A percentile compares a stretch with the other conserved stretches of the same genome.
These are phyloP conservation scores for Campylomormyrus numenius DNA, from an alignment of 2,113 vertebrate genomes.

Conservation along the genomic window DNA sequence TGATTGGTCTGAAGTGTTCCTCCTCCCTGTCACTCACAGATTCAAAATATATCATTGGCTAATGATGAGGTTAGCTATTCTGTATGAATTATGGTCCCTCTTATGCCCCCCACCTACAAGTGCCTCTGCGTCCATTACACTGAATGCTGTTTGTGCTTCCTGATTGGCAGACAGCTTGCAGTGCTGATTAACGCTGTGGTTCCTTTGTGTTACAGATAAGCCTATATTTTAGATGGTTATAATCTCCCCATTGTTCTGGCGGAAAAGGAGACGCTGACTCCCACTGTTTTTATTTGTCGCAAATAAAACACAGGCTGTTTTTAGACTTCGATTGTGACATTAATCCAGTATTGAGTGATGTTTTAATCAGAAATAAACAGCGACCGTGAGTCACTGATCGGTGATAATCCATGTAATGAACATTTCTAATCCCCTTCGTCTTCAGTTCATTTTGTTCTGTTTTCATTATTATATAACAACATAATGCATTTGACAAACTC, in stretches of 20 bases:
- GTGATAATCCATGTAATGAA: constrained; percentile 6
- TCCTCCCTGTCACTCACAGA: background rate
- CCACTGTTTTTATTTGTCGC: background rate
- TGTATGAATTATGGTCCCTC: background rate
- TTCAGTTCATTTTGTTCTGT: background rate
- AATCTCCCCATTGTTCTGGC: background rate
- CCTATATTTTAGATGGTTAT: background rate
- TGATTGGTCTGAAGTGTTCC: background rate
- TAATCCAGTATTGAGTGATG: constrained; percentile 2
- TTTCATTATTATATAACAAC: background rate
- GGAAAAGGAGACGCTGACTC: background rate
- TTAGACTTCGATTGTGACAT: background rate
- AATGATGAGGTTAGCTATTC: background rate
- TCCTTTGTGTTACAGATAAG: background rate
- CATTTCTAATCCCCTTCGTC: background rate
- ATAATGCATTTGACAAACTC: background rate
- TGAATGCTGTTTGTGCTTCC: background rate
- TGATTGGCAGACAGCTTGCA: background rate
- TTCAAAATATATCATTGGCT: background rate
- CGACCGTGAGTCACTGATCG: background rate
- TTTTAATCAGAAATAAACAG: background rate
- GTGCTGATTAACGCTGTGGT: background rate
- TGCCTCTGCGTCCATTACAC: background rate
- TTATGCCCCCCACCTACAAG: background rate
- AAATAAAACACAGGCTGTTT: background rate